These are phyloP conservation scores for Kryphioiulus occultus DNA, from an alignment of 2,888 invertebrate genomes.

Conservation along the genomic window DNA sequence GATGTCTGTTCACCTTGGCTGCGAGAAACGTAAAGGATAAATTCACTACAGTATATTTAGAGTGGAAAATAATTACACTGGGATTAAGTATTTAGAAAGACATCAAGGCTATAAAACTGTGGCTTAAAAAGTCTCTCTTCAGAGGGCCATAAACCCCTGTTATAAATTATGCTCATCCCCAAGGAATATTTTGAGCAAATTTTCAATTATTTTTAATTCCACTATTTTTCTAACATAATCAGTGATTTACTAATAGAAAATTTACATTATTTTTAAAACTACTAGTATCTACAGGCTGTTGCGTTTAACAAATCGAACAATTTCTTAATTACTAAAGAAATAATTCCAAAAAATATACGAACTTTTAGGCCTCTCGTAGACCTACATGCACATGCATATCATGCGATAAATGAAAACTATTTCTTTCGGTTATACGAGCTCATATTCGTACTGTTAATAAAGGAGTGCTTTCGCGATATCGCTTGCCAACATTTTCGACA, in stretches of 20 bases:
- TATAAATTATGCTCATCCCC: neutral
- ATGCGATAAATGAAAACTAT: neutral
- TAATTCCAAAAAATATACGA: neutral
- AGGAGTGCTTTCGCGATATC: neutral
- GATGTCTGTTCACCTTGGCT: neutral
- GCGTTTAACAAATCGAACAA: too few relatives aligned
- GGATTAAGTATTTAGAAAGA: conserved; percentile 3
- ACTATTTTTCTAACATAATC: too few relatives aligned
- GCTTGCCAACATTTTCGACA: neutral
- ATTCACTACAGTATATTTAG: neutral
- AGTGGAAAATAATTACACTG: neutral
- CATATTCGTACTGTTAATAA: neutral
- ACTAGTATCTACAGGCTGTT: too few relatives aligned
- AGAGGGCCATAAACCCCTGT: neutral
- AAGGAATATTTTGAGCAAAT: too few relatives aligned
- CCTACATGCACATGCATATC: neutral
- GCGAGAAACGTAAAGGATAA: neutral
- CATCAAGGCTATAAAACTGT: neutral
- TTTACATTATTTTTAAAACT: too few relatives aligned
- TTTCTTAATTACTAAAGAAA: too few relatives aligned
- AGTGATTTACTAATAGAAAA: too few relatives aligned
- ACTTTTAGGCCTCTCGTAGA: too few relatives aligned
- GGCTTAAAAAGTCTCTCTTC: neutral
- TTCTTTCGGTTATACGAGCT: neutral
- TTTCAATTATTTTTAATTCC: too few relatives aligned